A percentile compares a stretch with the other conserved stretches of the same genome.
Conservation (phyloP, 92 coral and sea anemone species). For the Phenganax subtilis region DNA sequence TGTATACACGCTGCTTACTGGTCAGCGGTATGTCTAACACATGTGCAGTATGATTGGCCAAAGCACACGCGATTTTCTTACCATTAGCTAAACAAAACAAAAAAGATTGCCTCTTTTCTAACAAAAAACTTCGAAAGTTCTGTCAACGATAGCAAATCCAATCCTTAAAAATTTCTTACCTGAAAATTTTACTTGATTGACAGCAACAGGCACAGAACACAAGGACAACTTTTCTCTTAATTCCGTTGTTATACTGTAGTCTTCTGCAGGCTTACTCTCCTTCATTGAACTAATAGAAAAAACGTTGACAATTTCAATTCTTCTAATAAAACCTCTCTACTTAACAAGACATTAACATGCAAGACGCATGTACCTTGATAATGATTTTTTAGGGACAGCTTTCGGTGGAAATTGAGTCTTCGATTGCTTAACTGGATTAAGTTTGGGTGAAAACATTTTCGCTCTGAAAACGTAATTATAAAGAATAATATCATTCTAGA, state of each 20-base stretch:
- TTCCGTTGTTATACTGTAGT: conserved; percentile 12
- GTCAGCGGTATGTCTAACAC: conserved; percentile 61
- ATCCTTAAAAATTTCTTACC: conserved; percentile 31
- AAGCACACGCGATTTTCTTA: conserved; percentile 73
- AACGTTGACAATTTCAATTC: background rate
- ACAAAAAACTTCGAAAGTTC: background rate
- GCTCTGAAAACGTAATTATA: conserved; percentile 42
- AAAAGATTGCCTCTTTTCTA: background rate
- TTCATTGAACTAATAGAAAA: conserved; percentile 28
- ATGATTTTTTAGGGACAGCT: conserved; percentile 42
- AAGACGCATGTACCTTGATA: conserved; percentile 9
- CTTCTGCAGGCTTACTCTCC: conserved; percentile 58
- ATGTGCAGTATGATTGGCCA: conserved; percentile 83
- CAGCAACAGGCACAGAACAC: conserved; percentile 66
- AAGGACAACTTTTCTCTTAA: conserved; percentile 58
- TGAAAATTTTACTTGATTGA: conserved; percentile 66
- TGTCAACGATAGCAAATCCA: background rate
- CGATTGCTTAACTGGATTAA: conserved; percentile 53
- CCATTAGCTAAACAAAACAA: conserved; percentile 52
- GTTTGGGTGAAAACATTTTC: conserved; percentile 90
- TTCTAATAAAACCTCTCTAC: background rate
- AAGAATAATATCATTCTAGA: background rate
- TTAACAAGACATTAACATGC: background rate
- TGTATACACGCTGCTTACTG: conserved; percentile 37
- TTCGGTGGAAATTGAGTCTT: conserved; percentile 24